Evolutionary conservation across 2,888 invertebrate species (phyloP).

Genomic region (Meta bourneti): DNA sequence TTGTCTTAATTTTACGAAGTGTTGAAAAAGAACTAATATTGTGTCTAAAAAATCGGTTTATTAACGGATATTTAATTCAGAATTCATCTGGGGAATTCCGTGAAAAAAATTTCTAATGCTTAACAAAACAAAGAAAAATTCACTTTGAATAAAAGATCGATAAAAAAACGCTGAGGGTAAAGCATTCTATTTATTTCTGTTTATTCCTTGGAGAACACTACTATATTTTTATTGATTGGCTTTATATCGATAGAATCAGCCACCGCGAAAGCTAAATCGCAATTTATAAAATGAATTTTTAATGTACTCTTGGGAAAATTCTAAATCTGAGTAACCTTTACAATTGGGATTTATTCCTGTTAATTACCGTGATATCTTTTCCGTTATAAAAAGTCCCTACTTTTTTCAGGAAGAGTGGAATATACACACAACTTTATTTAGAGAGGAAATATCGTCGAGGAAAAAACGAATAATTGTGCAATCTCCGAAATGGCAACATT

Average conservation of each 20-base stretch:
- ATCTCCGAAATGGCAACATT: not conserved
- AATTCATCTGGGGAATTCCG: not conserved
- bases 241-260: not conserved
- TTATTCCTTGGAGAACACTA: not conserved
- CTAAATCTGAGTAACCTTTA: not conserved
- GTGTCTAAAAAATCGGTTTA: not conserved
- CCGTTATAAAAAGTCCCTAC: not conserved
- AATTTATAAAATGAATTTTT: conserved; percentile 1
- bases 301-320: not conserved
- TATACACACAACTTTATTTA: not conserved
- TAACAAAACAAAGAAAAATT: not conserved
- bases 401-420: not conserved
- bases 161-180: not conserved
- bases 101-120: no score
- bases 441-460: not conserved
- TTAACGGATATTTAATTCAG: not conserved
- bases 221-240: not conserved
- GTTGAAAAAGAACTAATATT: not conserved
- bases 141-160: not conserved
- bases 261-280: not conserved
- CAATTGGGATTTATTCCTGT: not conserved
- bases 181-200: not conserved
- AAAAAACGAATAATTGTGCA: not conserved
- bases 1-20: no score
- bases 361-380: not conserved